Base-by-base conservation (phyloP, 92 coral and sea anemone species). In the Siderastrea radians region DNA sequence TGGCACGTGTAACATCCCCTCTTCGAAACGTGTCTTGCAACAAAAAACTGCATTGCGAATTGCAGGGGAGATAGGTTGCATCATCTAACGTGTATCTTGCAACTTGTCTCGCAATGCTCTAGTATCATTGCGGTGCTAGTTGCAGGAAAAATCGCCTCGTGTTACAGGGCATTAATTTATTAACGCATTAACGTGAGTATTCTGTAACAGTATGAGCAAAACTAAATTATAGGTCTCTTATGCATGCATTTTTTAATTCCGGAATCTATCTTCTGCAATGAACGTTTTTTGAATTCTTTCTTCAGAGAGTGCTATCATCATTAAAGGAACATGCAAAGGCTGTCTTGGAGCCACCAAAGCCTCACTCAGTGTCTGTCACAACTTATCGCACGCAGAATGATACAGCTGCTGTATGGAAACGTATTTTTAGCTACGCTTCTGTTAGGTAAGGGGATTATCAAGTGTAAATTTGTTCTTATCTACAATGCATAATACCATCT, bases 351-450 rank as follows among this genome's bases (percentile, higher is more conserved):
- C 98, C 98, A 45, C 95, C 98, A 5, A 88, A 74, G 65, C 96
- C 98, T 0, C 92, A 79, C 16, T 86, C 99, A 14, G 98, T 92
- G 26, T 96, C 99, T 1, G 99, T 97, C 10, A 94, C 98, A 15
- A 97, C 99, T n/a, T 96, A 94, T 89, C 95, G 96, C 49, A 95
- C 98, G 14, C 92, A 89, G 68, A 92, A 94, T 80, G 98, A 97
- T 90, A 96, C 99, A 5, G 96, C 94, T 54, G 96, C 96, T 2
- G 98, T 97, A 12, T 97, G 99, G 99, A 95, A 96, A 86, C 96
- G 96, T 71, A 97, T 97, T 9, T 97, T 97, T 80, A 90, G 94
- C 68, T 96, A 95, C 44, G 92, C 98, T 19, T 90, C 96, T 19
- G 83, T 96, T 38, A 96, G 99, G 99, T 96, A 72, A 55, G 78